Conservation (phyloP, 2,113 vertebrate species). For the Sapajus apella region DNA sequence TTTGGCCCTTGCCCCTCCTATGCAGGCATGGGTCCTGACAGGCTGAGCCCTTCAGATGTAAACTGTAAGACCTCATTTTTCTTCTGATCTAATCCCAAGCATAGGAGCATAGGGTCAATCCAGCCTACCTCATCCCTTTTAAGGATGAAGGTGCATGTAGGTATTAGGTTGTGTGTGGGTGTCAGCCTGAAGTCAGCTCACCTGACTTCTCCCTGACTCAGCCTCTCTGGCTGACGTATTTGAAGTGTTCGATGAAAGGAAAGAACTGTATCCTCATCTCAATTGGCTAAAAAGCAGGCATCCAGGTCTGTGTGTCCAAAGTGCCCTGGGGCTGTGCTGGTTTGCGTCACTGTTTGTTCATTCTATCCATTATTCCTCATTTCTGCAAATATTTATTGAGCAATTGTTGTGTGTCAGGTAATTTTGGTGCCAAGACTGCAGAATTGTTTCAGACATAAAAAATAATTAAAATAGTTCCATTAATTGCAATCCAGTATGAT, state of each 20-base stretch:
- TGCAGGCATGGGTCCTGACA: background rate
- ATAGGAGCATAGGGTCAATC: background rate
- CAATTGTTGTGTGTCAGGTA: background rate
- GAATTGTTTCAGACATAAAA: background rate
- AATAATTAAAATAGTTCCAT: background rate
- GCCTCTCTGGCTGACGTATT: background rate
- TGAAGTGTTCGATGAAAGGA: background rate
- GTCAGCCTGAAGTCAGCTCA: too few species aligned
- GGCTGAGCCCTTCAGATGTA: background rate
- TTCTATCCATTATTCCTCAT: background rate
- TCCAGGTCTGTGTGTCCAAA: accelerated
- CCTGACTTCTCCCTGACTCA: background rate
- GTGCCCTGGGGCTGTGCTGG: too few species aligned
- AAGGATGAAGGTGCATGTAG: background rate
- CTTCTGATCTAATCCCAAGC: background rate
- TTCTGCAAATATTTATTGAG: background rate
- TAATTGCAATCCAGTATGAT: background rate
- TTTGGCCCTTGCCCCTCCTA: background rate
- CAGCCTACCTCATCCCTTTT: background rate
- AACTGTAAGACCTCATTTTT: background rate
- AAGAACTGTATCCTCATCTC: background rate
- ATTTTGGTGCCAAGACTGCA: background rate
- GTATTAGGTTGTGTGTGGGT: background rate
- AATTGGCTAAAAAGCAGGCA: background rate
- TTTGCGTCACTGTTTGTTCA: background rate